These are phyloP conservation scores for Euphydryas editha DNA, from an alignment of 2,888 invertebrate genomes.

Conservation along the genomic window DNA sequence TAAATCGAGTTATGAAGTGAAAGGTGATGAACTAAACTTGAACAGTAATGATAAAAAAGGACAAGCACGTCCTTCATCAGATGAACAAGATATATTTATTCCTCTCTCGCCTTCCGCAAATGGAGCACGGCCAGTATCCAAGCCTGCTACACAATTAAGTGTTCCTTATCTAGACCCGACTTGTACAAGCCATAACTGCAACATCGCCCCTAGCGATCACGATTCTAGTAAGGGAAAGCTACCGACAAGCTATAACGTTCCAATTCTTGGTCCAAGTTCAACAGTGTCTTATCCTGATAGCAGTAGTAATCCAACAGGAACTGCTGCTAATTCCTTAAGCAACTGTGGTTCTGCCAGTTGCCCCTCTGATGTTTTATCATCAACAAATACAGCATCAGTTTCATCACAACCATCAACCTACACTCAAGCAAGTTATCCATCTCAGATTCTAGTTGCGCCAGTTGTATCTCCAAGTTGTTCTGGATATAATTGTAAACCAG, in stretches of 20 bases:
- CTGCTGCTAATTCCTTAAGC: not conserved
- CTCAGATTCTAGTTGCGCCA: not conserved
- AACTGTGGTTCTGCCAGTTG: slow-evolving; percentile 14
- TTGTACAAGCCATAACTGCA: slow-evolving; percentile 48
- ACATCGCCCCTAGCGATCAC: slow-evolving; percentile 24
- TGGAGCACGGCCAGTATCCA: slow-evolving; percentile 20
- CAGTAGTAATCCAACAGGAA: slow-evolving; percentile 23
- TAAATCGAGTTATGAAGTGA: slow-evolving; percentile 1
- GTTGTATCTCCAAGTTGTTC: slow-evolving; percentile 18
- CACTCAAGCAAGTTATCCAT: slow-evolving; percentile 33
- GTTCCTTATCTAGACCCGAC: slow-evolving; percentile 58
- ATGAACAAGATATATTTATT: slow-evolving; percentile 33
- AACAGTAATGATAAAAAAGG: slow-evolving; percentile 6
- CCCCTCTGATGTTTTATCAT: not conserved
- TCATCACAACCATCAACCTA: slow-evolving; percentile 30
- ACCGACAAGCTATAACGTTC: slow-evolving; percentile 53
- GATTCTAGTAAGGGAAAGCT: slow-evolving; percentile 42
- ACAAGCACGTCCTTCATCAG: slow-evolving; percentile 4
- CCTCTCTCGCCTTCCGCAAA: slow-evolving; percentile 32
- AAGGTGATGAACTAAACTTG: slow-evolving; percentile 1
- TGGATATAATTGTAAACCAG: slow-evolving; percentile 23
- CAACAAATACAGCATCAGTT: slow-evolving; percentile 9
- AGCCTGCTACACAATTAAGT: slow-evolving; percentile 57
- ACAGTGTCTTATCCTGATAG: slow-evolving; percentile 32
- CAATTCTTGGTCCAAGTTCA: slow-evolving; percentile 44